Base-by-base conservation (phyloP, 92 coral and sea anemone species). In the Chrysogorgia sp. region DNA sequence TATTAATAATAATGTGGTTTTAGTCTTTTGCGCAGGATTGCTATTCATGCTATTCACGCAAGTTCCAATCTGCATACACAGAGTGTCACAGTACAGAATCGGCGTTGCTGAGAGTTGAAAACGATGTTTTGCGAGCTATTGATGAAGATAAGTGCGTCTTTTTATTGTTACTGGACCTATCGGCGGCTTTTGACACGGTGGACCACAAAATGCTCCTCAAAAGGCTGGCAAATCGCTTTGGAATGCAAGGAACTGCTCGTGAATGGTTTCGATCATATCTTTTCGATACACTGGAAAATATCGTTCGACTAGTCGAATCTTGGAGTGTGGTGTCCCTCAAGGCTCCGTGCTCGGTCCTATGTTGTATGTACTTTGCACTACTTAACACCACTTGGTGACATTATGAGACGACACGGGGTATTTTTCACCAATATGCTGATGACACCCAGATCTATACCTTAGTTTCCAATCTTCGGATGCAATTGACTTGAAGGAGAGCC, bases 311-410 rank as follows among this genome's bases (percentile, higher is more conserved):
- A 28, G 15, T 31, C 25, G 31, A 21, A 9, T 31, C 88, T 69
- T 29, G 89, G 94, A 87, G 56, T 71, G 67, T 87, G 78, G 40
- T 90, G 82, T 47, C 86, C 94, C 57, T 82, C 43, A 12, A 37
- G 43, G 43, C 12, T 37, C 43, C 43, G 12, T 37, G 43, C 43
- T 12, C 43, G 43, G 43, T 12, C 43, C 43, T 37, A 37, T 37
- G 43, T 37, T 37, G 43, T 37, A 37, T 37, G 43, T 37, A 37
- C 43, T 37, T 37, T 37, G 12, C 12, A 37, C 43, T 12, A n/a
- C n/a, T n/a, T n/a, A n/a, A 37, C 43, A 37, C 43, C 43, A 37
- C 43, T 37, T 37, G 43, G 43, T 37, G 43, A 37, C 43, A 37
- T 37, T 12, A 37, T 37, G 43, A 37, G 43, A 37, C 43, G 12